Evolutionary conservation across 2,113 vertebrate genomes (phyloP), one percentile per base, ranked within the genome.

Genomic region (Siniperca knerii): DNA sequence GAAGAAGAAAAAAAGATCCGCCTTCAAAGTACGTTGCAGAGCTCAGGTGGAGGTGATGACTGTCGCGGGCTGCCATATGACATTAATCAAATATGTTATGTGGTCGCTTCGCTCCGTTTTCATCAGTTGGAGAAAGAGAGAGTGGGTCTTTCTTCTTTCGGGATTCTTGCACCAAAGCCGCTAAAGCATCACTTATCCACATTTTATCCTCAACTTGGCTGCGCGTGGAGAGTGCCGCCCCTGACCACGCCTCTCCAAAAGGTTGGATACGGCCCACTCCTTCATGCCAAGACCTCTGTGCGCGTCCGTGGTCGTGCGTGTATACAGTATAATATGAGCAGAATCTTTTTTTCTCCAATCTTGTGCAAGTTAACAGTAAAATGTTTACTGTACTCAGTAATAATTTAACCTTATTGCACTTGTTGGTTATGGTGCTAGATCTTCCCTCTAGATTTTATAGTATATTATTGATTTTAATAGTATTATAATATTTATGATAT

Each of bases 201-300:
- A 91, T 94, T 95, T 92, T 95, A 95, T 95, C 90, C 95, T 91
- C 72, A 89, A 88, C 83, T 92, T 90, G 75, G 90, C 91, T 83
- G 84, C 83, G 77, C 71, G 15, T 68, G 25, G 23, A 46, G 21
- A 75, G 87, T 62, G 68, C 91, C 92, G 85, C 88, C 90, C 83
- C 79, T 83, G 67, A 80, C 86, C 95, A 89, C 95, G 88, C 95
- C 95, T 75, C 90, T 77, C 37, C 62, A 42, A 65, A 50, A 57
- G 76, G 76, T 64, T 58, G 60, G 65, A 90, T 54, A 72, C 88
- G 42, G 65, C 81, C 84, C 90, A 54, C 82, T 9, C 5, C 62
- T 4, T 15, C 23, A 8, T 75, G 86, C 83, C 73, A 54, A 77
- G 75, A 78, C 52, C 75, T 78, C 8, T 0, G 62, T 55, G 80